Percentiles rank a stretch among this genome's conserved stretches.
phyloP scores from a whole-genome alignment of 2,113 vertebrate genomes.

The Cyrtonyx montezumae region DNA sequence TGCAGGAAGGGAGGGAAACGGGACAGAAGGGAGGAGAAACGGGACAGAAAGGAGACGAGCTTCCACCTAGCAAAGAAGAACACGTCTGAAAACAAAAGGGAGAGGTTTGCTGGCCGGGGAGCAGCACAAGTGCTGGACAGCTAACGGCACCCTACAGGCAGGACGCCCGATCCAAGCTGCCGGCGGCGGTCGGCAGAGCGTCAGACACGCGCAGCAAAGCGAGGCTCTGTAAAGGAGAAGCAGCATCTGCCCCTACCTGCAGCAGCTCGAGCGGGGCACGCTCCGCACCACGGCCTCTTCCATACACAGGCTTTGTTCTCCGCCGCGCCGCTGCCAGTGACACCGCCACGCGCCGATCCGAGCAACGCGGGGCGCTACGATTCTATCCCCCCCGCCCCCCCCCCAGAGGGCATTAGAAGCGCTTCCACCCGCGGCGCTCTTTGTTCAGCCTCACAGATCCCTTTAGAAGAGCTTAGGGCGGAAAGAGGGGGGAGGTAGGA shows the following conservation, averaged over 20 bases:
- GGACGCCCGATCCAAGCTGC: background rate
- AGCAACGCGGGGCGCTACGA: background rate
- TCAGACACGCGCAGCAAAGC: too few species aligned
- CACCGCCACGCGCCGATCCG: background rate
- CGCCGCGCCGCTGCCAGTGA: conserved; percentile 62
- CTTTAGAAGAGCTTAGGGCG: background rate
- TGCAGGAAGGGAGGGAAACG: background rate
- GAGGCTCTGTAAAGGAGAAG: too few species aligned
- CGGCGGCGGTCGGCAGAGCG: background rate
- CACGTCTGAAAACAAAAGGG: conserved; percentile 8
- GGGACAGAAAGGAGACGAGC: background rate
- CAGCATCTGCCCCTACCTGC: conserved; percentile 57
- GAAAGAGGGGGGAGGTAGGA: background rate
- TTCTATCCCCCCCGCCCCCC: background rate
- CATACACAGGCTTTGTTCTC: conserved; percentile 79
- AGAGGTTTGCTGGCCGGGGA: background rate
- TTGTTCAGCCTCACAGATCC: conserved; percentile 44
- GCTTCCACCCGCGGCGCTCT: background rate
- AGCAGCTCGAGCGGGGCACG: background rate
- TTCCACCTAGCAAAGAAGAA: background rate
- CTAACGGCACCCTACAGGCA: background rate
- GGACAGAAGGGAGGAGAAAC: background rate
- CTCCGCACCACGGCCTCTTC: conserved; percentile 53
- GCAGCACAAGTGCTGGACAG: background rate
- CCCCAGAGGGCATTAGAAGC: background rate